Percentiles rank a stretch among this genome's conserved stretches.
These are phyloP conservation scores for Lasioglossum malachurum DNA, from an alignment of 2,888 invertebrate genomes.

Conservation along the genomic window DNA sequence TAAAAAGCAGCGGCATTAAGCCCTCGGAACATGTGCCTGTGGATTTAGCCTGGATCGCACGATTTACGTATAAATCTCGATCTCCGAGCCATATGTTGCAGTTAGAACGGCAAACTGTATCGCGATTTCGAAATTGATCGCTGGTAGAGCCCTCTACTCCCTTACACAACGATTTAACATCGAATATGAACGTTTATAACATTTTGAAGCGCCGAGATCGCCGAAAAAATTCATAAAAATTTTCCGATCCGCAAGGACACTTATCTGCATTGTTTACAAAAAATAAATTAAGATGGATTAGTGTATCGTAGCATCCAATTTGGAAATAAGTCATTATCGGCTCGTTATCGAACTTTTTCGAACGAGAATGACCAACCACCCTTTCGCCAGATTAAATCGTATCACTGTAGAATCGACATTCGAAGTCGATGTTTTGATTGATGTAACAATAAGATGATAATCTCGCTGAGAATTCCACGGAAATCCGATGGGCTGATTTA, in stretches of 20 bases:
- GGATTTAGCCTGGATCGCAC: conserved; percentile 24
- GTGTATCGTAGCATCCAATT: conserved; percentile 33
- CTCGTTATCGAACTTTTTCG: too few species aligned
- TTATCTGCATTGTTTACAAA: conserved; percentile 49
- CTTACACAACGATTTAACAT: neutral
- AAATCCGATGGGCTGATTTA: neutral
- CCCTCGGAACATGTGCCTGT: neutral
- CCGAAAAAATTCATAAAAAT: neutral
- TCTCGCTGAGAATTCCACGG: neutral
- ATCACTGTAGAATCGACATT: neutral
- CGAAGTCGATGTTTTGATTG: neutral
- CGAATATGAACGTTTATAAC: neutral
- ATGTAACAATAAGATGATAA: neutral
- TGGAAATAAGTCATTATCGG: too few species aligned
- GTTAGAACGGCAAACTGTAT: neutral
- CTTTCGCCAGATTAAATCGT: neutral
- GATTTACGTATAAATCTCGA: conserved; percentile 15
- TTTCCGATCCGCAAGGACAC: neutral
- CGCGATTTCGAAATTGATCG: conserved; percentile 50
- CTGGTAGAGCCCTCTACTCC: neutral
- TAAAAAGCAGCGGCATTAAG: conserved; percentile 13
- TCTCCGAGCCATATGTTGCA: conserved; percentile 44
- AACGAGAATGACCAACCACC: too few species aligned
- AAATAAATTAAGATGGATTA: conserved; percentile 3
- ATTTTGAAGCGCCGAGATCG: neutral